Base-by-base conservation (phyloP, 2,113 vertebrate species). In the Bubalus kerabau region DNA sequence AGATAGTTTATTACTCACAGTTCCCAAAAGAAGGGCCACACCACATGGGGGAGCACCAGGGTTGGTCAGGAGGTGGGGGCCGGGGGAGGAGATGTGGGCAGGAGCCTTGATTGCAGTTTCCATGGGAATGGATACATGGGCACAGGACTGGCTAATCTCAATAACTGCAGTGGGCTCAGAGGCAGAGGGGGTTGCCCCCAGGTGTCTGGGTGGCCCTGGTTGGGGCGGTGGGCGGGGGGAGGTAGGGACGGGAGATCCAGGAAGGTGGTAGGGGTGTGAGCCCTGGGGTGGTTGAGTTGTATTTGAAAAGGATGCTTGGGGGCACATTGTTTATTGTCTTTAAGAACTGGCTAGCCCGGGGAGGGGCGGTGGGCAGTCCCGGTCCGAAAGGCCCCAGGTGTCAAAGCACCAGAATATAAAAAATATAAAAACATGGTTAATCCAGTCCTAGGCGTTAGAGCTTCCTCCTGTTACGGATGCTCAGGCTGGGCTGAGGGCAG, bases 371-470 rank as follows among this genome's bases (percentile, higher is more conserved):
- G 40, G 14, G 9, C n/a, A 2, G 80, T 6, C 40, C 21, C 40
- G 9, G 17, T 56, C 28, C 1, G 5, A 46, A 23, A 32, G 90
- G 21, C 7, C 83, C 24, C 52, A 24, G 36, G 16, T 14, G 6
- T 21, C 46, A n/a, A 85, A 81, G 32, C 36, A 36, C 14, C 50
- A 36, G 86, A 48, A 43, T 1, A n/a, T 4, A 50, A 62, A 50
- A 87, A 9, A 17, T 3, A 6, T 24, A 30, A 57, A 40, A 43
- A 7, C 21, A 4, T 6, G 12, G 78, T 30, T 1, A 32, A 6
- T 3, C 0, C 4, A 1, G 57, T 17, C 62, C 19, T 28, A 9
- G 52, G 2, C 17, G 7, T 43, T 0, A 23, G 52, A 28, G 9
- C 12, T 14, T 19, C 46, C 48, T 50, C 40, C 23, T 16, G 30